Conservation (phyloP, 2,113 vertebrate species). For the Climacteris rufus region DNA sequence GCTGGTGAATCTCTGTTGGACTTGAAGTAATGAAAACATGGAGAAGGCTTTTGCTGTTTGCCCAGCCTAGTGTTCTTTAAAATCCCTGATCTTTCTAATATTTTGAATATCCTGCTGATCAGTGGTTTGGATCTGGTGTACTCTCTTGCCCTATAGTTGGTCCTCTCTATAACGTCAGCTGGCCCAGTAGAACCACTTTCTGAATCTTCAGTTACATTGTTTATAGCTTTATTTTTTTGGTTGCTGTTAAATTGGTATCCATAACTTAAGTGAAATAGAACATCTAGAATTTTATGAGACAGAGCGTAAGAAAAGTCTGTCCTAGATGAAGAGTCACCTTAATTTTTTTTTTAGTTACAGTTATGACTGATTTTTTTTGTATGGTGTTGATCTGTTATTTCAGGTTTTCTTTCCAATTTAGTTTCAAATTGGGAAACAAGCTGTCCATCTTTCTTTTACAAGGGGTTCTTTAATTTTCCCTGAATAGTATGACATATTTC, state of each 20-base stretch:
- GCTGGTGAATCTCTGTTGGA: neutral
- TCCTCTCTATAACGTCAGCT: neutral
- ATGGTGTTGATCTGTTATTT: neutral
- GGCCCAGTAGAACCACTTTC: neutral
- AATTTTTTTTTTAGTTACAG: neutral
- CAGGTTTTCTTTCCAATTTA: neutral
- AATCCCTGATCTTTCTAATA: neutral
- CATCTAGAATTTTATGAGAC: neutral
- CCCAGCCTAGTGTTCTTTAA: neutral
- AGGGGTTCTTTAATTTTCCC: neutral
- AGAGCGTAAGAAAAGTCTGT: neutral
- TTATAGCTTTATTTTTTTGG: neutral
- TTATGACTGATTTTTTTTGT: neutral
- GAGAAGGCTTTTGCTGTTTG: neutral
- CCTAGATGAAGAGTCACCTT: neutral
- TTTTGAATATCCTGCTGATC: neutral
- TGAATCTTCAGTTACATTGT: neutral
- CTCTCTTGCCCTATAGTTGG: neutral
- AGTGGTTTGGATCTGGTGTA: neutral
- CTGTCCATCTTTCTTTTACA: neutral
- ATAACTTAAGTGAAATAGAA: neutral
- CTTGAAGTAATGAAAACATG: neutral
- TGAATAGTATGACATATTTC: neutral
- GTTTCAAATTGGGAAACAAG: neutral
- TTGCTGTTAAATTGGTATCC: neutral